Base-by-base conservation (phyloP, 1,140 invertebrate species). In the Odontomachus brunneus region DNA sequence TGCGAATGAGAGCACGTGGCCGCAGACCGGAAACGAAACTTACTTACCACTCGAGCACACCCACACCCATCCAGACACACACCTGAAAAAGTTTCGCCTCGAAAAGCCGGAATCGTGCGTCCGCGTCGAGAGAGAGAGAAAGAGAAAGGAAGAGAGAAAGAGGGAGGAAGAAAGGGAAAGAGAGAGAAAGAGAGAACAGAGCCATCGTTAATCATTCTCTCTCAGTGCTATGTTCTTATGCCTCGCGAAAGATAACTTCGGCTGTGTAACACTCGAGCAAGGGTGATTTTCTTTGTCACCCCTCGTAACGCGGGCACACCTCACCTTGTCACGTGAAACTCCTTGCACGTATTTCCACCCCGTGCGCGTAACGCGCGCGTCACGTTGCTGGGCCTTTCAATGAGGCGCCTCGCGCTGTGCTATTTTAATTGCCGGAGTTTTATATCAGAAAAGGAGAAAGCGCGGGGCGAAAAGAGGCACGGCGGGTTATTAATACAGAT, bases 171-270 rank as follows among this genome's bases (percentile, higher is more conserved):
- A 55, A 22, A 22, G 59, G 65, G 55, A 73, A 49, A 44, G 38
- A 44, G 38, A 44, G 0, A 44, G n/a, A 73, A 22, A 55, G 33
- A 22, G 59, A 71, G 55, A 73, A 49, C 48, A 71, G 63, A 73
- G 59, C 71, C 55, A 51, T 86, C 85, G 85, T 86, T 86, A 86
- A 86, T 86, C 85, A 86, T 86, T 86, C 85, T 65, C 85, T 65
- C 67, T 82, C 48, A 38, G 74, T 67, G 33, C 76, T 48, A 51
- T 74, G 60, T 76, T 69, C 72, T 80, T 48, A 49, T 71, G 26
- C 71, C 76, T 66, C 71, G 24, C 53, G 63, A 72, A 65, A 82
- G 71, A 85, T 85, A 87, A 85, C 84, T 87, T 85, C 65, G 84
- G 74, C 69, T 53, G 22, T 55, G 71, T 60, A 75, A 48, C 57